These are phyloP conservation scores for Babyrousa celebensis DNA, from an alignment of 2,797 vertebrate genomes.

Conservation along the genomic window DNA sequence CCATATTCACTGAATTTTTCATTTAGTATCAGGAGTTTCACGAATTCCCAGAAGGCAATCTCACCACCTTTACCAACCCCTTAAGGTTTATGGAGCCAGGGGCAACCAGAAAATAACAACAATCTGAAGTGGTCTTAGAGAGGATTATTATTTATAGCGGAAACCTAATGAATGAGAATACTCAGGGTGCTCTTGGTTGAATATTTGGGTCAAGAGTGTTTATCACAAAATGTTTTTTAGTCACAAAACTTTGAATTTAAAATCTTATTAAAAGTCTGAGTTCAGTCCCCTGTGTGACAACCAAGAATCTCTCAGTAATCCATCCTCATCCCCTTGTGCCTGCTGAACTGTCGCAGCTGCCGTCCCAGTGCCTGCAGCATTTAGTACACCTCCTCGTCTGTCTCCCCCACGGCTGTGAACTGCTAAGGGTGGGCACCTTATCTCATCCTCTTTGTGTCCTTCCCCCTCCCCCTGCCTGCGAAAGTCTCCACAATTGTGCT, in stretches of 20 bases:
- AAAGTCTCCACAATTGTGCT: background rate
- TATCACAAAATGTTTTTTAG: conserved; percentile 31
- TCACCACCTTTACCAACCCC: background rate
- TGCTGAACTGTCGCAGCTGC: background rate
- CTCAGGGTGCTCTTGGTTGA: background rate
- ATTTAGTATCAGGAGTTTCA: background rate
- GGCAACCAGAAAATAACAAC: conserved; percentile 9
- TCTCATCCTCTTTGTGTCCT: background rate
- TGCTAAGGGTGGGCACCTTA: background rate
- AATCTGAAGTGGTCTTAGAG: conserved; percentile 20
- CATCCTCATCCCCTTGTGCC: background rate
- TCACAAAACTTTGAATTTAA: conserved; percentile 25
- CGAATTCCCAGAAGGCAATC: background rate
- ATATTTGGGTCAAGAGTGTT: conserved; percentile 34
- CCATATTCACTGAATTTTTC: conserved; percentile 36
- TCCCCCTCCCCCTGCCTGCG: background rate
- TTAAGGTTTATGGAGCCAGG: background rate
- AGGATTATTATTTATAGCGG: conserved; percentile 2
- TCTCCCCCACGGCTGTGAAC: background rate
- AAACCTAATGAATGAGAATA: conserved; percentile 26
- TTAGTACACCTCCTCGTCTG: background rate
- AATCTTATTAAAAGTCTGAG: background rate
- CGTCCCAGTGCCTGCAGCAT: background rate
- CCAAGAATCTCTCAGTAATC: background rate
- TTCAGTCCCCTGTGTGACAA: background rate